These are phyloP conservation scores for Xestia xanthographa DNA, from an alignment of 2,888 invertebrate species.

Conservation along the genomic window DNA sequence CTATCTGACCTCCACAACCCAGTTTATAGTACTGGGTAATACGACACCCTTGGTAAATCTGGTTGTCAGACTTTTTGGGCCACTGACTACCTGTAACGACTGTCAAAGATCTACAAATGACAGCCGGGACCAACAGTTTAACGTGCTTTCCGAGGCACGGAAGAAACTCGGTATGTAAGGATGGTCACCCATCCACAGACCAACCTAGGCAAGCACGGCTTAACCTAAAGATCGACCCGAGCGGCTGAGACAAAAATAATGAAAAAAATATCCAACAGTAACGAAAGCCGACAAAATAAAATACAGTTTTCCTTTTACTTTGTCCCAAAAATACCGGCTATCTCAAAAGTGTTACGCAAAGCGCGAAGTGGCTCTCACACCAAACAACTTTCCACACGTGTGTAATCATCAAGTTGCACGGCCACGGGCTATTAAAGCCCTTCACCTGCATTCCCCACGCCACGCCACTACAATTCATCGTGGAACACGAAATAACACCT, in stretches of 20 bases:
- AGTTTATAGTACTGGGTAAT: too few relatives aligned
- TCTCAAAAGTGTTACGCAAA: slow-evolving; percentile 50
- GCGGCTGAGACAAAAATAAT: too few relatives aligned
- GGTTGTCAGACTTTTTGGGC: too few relatives aligned
- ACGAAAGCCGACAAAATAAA: slow-evolving; percentile 11
- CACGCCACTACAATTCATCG: slow-evolving; percentile 32
- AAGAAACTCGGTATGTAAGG: too few relatives aligned
- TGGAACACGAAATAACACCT: slow-evolving; percentile 36
- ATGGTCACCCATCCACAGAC: too few relatives aligned
- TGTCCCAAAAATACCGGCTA: slow-evolving; percentile 19
- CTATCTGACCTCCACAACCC: too few relatives aligned
- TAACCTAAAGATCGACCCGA: too few relatives aligned
- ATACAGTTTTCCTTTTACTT: slow-evolving; percentile 41
- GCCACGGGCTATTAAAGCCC: slow-evolving; percentile 58
- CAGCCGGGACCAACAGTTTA: too few relatives aligned
- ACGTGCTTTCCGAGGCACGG: too few relatives aligned
- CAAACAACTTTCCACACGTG: slow-evolving; percentile 62
- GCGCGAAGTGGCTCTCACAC: slow-evolving; percentile 45
- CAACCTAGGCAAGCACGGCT: neutral
- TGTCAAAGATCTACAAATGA: too few relatives aligned
- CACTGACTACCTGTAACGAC: too few relatives aligned
- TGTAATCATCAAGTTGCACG: slow-evolving; percentile 55
- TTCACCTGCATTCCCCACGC: slow-evolving; percentile 58
- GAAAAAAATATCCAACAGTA: neutral
- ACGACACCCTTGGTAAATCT: too few relatives aligned